These are phyloP conservation scores for Galaxea fascicularis DNA, from an alignment of 92 coral and sea anemone genomes.

Conservation along the genomic window DNA sequence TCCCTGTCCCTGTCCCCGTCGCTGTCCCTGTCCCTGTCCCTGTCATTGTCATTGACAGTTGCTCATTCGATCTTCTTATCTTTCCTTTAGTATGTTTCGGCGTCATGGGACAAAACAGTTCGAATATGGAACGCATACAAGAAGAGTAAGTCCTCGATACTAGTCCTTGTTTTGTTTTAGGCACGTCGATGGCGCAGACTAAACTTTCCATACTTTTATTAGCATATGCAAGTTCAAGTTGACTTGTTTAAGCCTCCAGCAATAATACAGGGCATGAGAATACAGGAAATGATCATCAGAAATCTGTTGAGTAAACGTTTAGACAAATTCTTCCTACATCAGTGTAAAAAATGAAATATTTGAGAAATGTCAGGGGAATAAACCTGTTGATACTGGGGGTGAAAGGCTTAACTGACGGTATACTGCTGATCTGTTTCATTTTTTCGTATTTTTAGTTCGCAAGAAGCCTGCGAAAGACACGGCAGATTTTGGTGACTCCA, in stretches of 20 bases:
- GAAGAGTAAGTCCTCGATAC: slow-evolving; percentile 70
- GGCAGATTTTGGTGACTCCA: slow-evolving; percentile 25
- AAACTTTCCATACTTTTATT: too few species aligned
- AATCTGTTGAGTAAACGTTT: too few species aligned
- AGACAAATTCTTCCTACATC: too few species aligned
- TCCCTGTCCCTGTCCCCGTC: neutral
- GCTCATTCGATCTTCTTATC: neutral
- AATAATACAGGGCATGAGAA: too few species aligned
- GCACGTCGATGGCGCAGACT: neutral
- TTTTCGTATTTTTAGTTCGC: slow-evolving; percentile 22
- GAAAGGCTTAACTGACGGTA: too few species aligned
- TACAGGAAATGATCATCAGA: too few species aligned
- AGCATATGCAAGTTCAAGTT: too few species aligned
- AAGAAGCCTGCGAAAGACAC: slow-evolving; percentile 34
- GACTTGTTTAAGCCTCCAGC: too few species aligned
- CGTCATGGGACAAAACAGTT: slow-evolving; percentile 97
- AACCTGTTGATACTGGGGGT: too few species aligned
- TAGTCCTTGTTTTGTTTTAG: neutral
- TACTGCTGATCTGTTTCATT: neutral
- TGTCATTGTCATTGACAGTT: neutral
- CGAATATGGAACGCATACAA: slow-evolving; percentile 97
- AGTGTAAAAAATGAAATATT: too few species aligned
- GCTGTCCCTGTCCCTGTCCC: neutral
- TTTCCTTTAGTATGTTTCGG: slow-evolving; percentile 84
- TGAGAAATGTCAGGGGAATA: too few species aligned